Conservation (phyloP, 2,888 invertebrate genomes). For the Cantharis flavilabris region DNA sequence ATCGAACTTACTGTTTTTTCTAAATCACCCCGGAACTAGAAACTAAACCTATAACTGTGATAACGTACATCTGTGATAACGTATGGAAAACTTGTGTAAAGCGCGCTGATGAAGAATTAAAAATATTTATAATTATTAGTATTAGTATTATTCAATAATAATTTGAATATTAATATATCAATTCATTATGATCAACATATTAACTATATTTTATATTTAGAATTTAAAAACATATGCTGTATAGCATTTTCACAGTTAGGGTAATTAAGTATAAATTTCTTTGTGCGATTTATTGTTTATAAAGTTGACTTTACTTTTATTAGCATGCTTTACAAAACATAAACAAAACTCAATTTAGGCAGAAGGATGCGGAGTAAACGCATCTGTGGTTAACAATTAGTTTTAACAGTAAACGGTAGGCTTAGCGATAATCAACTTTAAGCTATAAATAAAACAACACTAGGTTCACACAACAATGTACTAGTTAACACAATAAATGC, state of each 20-base stretch:
- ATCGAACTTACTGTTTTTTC: no score
- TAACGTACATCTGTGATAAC: no score
- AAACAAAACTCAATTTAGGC: neutral
- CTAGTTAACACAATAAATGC: constrained; percentile 18
- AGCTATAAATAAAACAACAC: constrained; percentile 13
- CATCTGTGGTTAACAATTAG: constrained; percentile 11
- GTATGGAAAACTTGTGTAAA: no score
- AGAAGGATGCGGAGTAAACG: neutral
- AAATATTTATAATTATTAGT: no score
- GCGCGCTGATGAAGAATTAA: no score
- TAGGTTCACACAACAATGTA: constrained; percentile 15
- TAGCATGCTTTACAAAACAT: neutral
- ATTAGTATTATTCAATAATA: no score
- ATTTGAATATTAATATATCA: neutral
- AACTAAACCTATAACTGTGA: no score
- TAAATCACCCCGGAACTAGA: no score
- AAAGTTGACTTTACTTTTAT: neutral
- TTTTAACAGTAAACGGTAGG: neutral
- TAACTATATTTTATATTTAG: neutral
- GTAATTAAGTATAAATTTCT: neutral
- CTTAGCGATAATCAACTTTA: constrained; percentile 12
- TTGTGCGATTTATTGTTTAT: neutral
- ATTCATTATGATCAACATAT: neutral
- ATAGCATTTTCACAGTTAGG: neutral
- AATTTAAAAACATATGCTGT: neutral